Evolutionary conservation across 2,797 vertebrate genomes (phyloP), one percentile per base, ranked within the genome.

Genomic region (Atherinosoma microstoma): DNA sequence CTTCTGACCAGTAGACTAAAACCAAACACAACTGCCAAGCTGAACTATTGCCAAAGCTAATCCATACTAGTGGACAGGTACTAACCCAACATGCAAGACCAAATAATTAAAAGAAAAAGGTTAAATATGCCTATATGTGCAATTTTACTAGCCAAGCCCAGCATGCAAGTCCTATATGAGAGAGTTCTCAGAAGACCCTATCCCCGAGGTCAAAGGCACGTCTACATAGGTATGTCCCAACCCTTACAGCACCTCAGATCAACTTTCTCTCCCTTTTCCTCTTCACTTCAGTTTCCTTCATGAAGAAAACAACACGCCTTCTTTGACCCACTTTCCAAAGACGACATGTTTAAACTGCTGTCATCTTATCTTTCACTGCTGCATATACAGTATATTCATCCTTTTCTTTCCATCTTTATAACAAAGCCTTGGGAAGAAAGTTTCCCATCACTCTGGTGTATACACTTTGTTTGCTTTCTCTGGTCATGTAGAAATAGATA

Each of bases 141-240:
- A 97, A 97, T 98, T 95, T 97, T 96, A 98, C 97, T 98, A 99
- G 98, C 97, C 95, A 97, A 98, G 95, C 94, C 97, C 97, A 98
- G 96, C 97, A 98, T 97, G 97, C 98, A 98, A 96, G 97, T 98
- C 94, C 97, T 99, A 94, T 99, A 98, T 97, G 97, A 99, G 89
- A 93, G 97, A 94, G 97, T 99, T 93, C 97, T 99, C 95, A 98
- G 98, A 98, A 98, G 98, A 98, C 96, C 98, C 93, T 98, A 96
- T 93, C 97, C 96, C 92, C 93, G 96, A 94, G 90, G 95, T 94
- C 96, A 97, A 95, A 96, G 95, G 92, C 95, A 95, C 96, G 93
- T 94, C 95, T 95, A 94, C 94, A 95, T 98, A 97, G 98, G 98
- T 99, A 99, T 92, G 98, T 99, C 94, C 90, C 56, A 76, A 92